phyloP scores from a whole-genome alignment of 2,888 invertebrate species.

The Thymelicus sylvestris region DNA sequence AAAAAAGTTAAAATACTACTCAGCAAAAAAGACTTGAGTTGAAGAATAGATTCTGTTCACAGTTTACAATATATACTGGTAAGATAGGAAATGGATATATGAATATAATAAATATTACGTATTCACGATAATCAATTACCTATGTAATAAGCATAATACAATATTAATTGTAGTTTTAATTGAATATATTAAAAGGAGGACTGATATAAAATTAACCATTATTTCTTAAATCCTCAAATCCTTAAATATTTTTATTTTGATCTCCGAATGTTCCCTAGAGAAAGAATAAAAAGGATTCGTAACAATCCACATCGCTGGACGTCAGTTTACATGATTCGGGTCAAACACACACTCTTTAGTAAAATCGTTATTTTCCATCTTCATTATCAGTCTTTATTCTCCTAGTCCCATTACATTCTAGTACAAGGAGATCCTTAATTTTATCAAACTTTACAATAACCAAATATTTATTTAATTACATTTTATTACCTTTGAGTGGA shows the following conservation, averaged over 20 bases:
- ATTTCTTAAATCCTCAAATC: too few species aligned
- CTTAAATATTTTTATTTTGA: too few species aligned
- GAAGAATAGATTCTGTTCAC: background rate
- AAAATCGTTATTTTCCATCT: constrained; percentile 2
- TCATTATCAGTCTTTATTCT: constrained; percentile 5
- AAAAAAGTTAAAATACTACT: background rate
- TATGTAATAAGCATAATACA: too few species aligned
- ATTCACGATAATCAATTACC: too few species aligned
- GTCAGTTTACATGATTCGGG: background rate
- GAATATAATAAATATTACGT: too few species aligned
- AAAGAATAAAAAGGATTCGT: background rate
- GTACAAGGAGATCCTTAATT: background rate
- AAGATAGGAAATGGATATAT: too few species aligned
- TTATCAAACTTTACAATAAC: background rate
- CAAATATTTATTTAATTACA: background rate
- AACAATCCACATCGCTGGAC: background rate
- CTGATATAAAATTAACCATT: too few species aligned
- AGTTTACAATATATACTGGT: background rate
- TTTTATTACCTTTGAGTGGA: background rate
- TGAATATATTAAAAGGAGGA: too few species aligned
- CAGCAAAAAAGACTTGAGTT: background rate
- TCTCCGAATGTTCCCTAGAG: background rate
- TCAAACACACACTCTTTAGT: background rate
- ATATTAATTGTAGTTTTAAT: too few species aligned
- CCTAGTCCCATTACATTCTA: background rate